phyloP scores from a whole-genome alignment of 2,888 invertebrate genomes.

The Lissocephala sabroskyi region DNA sequence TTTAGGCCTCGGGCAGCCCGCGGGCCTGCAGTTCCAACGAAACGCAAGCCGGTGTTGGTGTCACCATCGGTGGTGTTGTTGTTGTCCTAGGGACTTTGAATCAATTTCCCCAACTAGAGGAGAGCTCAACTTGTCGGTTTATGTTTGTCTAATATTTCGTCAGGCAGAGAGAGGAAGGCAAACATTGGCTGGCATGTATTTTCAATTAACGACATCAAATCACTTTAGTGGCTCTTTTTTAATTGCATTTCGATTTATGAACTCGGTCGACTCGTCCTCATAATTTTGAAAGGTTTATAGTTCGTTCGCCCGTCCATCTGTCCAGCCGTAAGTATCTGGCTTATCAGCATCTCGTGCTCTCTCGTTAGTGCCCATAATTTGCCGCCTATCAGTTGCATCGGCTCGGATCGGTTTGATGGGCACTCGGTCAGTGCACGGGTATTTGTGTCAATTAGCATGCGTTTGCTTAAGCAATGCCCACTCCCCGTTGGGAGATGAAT shows the following conservation, averaged over 20 bases:
- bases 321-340: neutral
- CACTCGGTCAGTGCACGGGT: too few relatives aligned
- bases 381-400: neutral
- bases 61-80: neutral
- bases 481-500: too few relatives aligned
- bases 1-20: constrained; percentile 22
- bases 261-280: too few relatives aligned
- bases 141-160: constrained; percentile 18
- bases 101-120: neutral
- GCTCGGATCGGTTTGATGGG: constrained; percentile 9
- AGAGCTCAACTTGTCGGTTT: constrained; percentile 4
- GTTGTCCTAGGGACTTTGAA: neutral
- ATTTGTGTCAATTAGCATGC: too few relatives aligned
- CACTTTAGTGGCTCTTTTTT: too few relatives aligned
- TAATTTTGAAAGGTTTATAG: too few relatives aligned
- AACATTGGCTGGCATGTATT: neutral
- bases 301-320: neutral
- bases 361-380: constrained; percentile 5
- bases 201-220: constrained; percentile 30
- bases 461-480: neutral
- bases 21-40: too few relatives aligned
- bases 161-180: too few relatives aligned
- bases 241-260: too few relatives aligned
- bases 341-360: too few relatives aligned
- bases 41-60: neutral